Conservation (phyloP, 2,113 vertebrate species). For the Acanthisitta chloris region DNA sequence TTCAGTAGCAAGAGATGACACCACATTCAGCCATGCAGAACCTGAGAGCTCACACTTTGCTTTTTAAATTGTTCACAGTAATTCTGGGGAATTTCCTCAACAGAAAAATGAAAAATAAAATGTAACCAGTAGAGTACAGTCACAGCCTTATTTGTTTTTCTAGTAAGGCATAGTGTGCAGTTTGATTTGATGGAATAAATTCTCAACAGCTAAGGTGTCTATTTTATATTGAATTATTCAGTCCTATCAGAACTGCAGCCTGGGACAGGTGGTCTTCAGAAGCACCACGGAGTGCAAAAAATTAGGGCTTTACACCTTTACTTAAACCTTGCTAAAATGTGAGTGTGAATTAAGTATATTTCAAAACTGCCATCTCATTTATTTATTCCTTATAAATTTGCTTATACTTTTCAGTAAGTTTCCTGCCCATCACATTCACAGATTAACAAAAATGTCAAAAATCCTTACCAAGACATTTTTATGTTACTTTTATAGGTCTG, state of each 20-base stretch:
- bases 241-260: background rate
- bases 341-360: background rate
- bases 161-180: fast-evolving
- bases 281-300: background rate
- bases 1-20: background rate
- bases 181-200: background rate
- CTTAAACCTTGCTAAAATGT: background rate
- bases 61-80: background rate
- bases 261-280: background rate
- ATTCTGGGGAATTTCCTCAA: background rate
- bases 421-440: background rate
- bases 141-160: background rate
- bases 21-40: background rate
- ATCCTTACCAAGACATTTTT: background rate
- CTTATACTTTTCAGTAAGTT: background rate
- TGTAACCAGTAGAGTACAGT: background rate
- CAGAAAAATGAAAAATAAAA: background rate
- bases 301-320: background rate
- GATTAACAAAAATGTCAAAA: background rate
- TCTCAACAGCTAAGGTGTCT: background rate
- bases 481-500: background rate
- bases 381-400: background rate
- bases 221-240: background rate
- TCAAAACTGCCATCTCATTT: background rate
- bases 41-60: background rate